Conservation (phyloP, 2,888 invertebrate species). For the Congeria kusceri region DNA sequence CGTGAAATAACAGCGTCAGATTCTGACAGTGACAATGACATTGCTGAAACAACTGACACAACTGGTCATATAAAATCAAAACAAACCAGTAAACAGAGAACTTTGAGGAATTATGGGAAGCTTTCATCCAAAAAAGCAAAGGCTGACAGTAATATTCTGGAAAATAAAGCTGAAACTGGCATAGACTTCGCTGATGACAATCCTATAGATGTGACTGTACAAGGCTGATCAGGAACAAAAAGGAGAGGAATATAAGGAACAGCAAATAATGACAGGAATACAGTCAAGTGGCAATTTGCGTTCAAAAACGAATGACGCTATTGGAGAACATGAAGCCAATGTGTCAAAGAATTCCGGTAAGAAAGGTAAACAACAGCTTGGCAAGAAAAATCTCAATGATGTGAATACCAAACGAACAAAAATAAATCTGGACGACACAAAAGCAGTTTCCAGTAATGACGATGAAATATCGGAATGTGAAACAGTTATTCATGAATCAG, state of each 20-base stretch:
- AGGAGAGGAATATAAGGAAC: background rate
- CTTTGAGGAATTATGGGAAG: too few species aligned
- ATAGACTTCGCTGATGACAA: background rate
- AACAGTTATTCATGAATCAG: background rate
- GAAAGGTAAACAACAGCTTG: background rate
- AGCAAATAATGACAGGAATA: background rate
- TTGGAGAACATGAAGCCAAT: slow-evolving; percentile 12
- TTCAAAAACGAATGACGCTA: background rate
- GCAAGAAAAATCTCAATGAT: background rate
- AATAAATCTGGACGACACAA: background rate
- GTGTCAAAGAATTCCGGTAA: background rate
- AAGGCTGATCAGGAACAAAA: background rate
- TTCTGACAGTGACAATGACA: slow-evolving; percentile 1
- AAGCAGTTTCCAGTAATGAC: background rate
- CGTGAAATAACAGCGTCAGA: slow-evolving; percentile 2
- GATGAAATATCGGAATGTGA: slow-evolving; percentile 1
- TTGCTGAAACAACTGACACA: too few species aligned
- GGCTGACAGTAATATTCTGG: slow-evolving; percentile 20
- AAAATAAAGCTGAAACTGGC: background rate
- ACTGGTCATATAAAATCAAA: too few species aligned
- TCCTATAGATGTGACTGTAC: background rate
- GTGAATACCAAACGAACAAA: background rate
- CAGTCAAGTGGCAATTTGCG: background rate
- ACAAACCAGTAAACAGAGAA: background rate
- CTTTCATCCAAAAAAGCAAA: slow-evolving; percentile 33